phyloP scores from a whole-genome alignment of 2,888 invertebrate genomes.

The Drosophila glabriapex region DNA sequence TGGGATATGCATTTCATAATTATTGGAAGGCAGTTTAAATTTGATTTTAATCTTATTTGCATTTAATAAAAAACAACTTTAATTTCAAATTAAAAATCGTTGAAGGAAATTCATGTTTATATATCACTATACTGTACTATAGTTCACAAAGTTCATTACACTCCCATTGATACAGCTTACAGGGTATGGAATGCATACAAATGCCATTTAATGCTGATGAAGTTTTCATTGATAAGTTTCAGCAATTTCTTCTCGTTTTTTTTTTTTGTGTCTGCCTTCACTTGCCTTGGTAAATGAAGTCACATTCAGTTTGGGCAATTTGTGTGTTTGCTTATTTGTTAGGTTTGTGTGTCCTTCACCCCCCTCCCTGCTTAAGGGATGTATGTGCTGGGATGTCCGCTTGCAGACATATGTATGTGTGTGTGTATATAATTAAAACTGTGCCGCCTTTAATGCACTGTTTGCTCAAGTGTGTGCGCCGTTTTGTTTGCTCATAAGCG shows the following conservation, averaged over 20 bases:
- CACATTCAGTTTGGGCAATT: conserved; percentile 53
- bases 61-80: not conserved
- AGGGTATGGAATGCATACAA: conserved; percentile 18
- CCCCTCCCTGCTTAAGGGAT: not conserved
- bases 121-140: not conserved
- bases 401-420: conserved; percentile 20
- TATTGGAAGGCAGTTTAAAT: not conserved
- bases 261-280: conserved; percentile 1
- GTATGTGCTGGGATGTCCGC: conserved; percentile 31
- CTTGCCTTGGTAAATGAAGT: conserved; percentile 61
- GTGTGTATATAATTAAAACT: conserved; percentile 67
- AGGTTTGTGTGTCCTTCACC: conserved; percentile 1
- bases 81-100: not conserved
- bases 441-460: conserved; percentile 55
- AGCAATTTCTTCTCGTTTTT: conserved; percentile 1
- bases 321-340: conserved; percentile 33
- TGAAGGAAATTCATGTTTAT: not conserved
- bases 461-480: conserved; percentile 69
- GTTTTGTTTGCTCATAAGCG: conserved; percentile 52
- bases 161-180: not conserved
- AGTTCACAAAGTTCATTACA: not conserved
- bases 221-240: conserved; percentile 67
- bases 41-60: not conserved
- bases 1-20: not conserved
- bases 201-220: conserved; percentile 60